A percentile compares a stretch with the other conserved stretches of the same genome.
phyloP scores from a whole-genome alignment of 92 coral and sea anemone species.

The Phenganax subtilis region DNA sequence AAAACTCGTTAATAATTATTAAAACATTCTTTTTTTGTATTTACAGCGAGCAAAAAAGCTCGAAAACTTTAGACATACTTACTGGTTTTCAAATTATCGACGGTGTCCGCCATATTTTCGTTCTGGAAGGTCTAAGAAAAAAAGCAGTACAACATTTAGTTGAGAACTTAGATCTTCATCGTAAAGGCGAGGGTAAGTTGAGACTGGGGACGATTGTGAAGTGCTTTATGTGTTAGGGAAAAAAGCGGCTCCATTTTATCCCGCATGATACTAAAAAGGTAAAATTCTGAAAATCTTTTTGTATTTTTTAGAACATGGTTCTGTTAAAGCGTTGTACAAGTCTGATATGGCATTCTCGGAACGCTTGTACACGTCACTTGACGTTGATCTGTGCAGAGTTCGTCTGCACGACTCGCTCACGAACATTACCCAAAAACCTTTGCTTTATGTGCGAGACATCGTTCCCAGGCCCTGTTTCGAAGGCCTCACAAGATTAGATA shows the following conservation, averaged over 20 bases:
- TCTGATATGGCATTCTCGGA: constrained; percentile 75
- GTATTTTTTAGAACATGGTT: constrained; percentile 51
- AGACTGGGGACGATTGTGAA: no score
- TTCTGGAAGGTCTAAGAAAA: constrained; percentile 80
- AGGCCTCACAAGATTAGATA: constrained; percentile 77
- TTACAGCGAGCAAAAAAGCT: constrained; percentile 73
- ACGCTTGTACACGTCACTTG: constrained; percentile 73
- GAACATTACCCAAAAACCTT: constrained; percentile 78
- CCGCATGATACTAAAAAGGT: no score
- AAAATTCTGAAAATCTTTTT: background rate
- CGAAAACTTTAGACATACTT: constrained; percentile 66
- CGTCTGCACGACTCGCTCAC: constrained; percentile 87
- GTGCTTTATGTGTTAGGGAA: no score
- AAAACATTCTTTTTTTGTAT: background rate
- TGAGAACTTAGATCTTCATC: constrained; percentile 70
- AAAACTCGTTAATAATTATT: background rate
- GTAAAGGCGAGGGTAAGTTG: constrained; percentile 59
- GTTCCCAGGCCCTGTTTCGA: constrained; percentile 87
- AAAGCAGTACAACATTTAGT: constrained; percentile 63
- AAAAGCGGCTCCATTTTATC: background rate
- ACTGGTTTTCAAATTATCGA: constrained; percentile 97
- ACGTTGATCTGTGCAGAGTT: constrained; percentile 96
- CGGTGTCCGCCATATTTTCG: constrained; percentile 86
- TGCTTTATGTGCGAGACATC: constrained; percentile 90
- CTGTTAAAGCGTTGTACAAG: constrained; percentile 81